These are phyloP conservation scores for Eupeodes latifasciatus DNA, from an alignment of 2,888 invertebrate species.

Conservation along the genomic window DNA sequence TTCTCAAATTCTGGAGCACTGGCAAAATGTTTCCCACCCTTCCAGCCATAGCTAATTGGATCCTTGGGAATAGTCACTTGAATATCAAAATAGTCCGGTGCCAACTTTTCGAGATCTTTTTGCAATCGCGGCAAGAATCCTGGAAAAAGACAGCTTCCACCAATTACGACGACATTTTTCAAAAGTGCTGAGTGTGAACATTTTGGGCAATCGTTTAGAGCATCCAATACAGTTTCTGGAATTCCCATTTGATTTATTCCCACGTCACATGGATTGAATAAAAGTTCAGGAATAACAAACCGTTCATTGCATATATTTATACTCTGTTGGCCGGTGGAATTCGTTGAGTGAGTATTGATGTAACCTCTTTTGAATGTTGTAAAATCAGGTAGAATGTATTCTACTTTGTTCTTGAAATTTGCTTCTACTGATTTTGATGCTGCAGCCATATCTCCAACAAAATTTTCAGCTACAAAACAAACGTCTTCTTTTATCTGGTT, in stretches of 20 bases:
- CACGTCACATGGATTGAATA: conserved; percentile 97
- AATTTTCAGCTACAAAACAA: conserved; percentile 95
- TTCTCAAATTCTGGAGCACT: conserved; percentile 90
- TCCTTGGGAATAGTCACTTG: conserved; percentile 89
- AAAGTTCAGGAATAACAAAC: conserved; percentile 96
- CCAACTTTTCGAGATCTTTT: conserved; percentile 91
- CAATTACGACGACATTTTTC: conserved; percentile 93
- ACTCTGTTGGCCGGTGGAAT: conserved; percentile 88
- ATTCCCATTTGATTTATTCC: conserved; percentile 96
- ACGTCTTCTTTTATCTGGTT: conserved; percentile 99
- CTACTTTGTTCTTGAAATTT: conserved; percentile 87
- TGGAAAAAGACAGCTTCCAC: conserved; percentile 91
- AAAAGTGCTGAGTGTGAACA: conserved; percentile 91
- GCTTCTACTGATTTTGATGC: conserved; percentile 87
- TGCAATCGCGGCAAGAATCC: conserved; percentile 92
- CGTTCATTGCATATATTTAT: conserved; percentile 96
- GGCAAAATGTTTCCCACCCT: conserved; percentile 92
- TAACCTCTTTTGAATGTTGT: conserved; percentile 92
- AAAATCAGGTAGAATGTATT: conserved; percentile 98
- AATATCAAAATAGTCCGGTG: conserved; percentile 91
- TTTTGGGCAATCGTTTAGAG: conserved; percentile 90
- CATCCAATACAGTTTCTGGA: conserved; percentile 93
- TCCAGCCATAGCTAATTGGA: conserved; percentile 94
- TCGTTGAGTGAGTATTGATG: conserved; percentile 55
- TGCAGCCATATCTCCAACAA: conserved; percentile 91